These are phyloP conservation scores for Halcyon malimbica DNA, from an alignment of 2,113 vertebrate genomes.

Conservation along the genomic window DNA sequence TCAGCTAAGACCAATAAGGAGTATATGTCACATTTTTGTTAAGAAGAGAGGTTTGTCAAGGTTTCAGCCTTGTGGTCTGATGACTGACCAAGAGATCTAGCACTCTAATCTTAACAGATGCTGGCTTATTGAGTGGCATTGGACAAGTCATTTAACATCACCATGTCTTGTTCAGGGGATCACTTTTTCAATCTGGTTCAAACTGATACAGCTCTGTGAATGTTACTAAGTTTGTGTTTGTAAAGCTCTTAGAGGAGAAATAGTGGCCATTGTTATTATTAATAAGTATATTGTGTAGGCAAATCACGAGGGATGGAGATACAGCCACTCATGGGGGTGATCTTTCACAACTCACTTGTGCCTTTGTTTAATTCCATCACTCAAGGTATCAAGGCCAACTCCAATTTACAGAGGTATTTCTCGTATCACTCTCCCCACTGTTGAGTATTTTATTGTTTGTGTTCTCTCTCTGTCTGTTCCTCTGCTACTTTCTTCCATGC, in stretches of 20 bases:
- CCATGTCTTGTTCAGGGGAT: background rate
- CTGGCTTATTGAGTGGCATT: background rate
- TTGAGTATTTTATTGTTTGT: constrained; percentile 17
- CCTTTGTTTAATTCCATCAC: constrained; percentile 48
- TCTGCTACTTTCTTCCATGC: constrained; percentile 21
- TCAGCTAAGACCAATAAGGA: background rate
- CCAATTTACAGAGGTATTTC: constrained; percentile 36
- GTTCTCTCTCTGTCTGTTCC: background rate
- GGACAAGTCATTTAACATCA: background rate
- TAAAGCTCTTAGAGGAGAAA: constrained; percentile 13
- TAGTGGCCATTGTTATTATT: constrained; percentile 29
- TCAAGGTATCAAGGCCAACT: constrained; percentile 44
- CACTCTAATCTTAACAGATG: background rate
- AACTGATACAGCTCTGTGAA: background rate
- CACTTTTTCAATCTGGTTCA: background rate
- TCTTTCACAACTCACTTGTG: constrained; percentile 20
- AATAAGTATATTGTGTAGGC: constrained; percentile 32
- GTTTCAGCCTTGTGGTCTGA: background rate
- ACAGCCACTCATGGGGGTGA: background rate
- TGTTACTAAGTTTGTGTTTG: background rate
- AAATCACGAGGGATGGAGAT: background rate
- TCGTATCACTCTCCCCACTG: background rate
- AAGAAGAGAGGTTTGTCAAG: background rate
- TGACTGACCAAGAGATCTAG: background rate
- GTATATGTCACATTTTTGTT: background rate